A percentile compares a stretch with the other conserved stretches of the same genome.
These are phyloP conservation scores for Zaprionus capensis DNA, from an alignment of 1,140 invertebrate genomes.

Conservation along the genomic window DNA sequence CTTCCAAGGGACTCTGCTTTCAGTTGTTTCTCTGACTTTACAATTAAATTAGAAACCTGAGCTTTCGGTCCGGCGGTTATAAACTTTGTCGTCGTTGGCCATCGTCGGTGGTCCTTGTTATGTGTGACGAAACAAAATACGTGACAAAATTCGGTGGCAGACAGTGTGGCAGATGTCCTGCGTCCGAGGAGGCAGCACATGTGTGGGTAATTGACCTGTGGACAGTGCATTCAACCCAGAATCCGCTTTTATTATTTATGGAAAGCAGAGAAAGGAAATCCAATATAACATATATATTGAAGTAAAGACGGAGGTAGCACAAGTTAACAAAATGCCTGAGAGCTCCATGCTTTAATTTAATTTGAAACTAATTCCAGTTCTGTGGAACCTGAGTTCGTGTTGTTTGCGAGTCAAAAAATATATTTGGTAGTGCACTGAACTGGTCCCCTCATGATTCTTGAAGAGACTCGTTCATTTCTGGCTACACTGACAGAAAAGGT, in stretches of 20 bases:
- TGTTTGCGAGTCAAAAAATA: not conserved
- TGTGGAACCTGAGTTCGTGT: not conserved
- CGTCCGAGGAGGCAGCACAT: not conserved
- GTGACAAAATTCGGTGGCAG: slow-evolving; percentile 65
- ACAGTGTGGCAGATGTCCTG: slow-evolving; percentile 30
- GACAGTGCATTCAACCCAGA: slow-evolving; percentile 34
- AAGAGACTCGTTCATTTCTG: not conserved
- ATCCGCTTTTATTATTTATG: slow-evolving; percentile 26
- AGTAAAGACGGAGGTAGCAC: not conserved
- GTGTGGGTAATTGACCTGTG: slow-evolving; percentile 35
- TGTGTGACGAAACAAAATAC: slow-evolving; percentile 67
- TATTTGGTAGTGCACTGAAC: slow-evolving; percentile 8
- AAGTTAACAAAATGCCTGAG: too few species aligned
- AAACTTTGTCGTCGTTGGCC: slow-evolving; percentile 38
- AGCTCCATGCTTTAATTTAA: not conserved
- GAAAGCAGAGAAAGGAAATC: not conserved
- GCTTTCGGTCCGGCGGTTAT: slow-evolving; percentile 44
- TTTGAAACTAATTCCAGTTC: not conserved
- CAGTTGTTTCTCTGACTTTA: slow-evolving; percentile 40
- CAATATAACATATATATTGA: slow-evolving; percentile 8
- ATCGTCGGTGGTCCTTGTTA: slow-evolving; percentile 3
- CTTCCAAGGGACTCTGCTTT: slow-evolving; percentile 4
- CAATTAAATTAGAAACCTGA: slow-evolving; percentile 76
- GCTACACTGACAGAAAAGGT: not conserved
- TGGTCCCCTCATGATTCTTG: not conserved